Evolutionary conservation across 2,113 vertebrate species (phyloP), one percentile per base, ranked within the genome.

Genomic region (Laticauda colubrina): DNA sequence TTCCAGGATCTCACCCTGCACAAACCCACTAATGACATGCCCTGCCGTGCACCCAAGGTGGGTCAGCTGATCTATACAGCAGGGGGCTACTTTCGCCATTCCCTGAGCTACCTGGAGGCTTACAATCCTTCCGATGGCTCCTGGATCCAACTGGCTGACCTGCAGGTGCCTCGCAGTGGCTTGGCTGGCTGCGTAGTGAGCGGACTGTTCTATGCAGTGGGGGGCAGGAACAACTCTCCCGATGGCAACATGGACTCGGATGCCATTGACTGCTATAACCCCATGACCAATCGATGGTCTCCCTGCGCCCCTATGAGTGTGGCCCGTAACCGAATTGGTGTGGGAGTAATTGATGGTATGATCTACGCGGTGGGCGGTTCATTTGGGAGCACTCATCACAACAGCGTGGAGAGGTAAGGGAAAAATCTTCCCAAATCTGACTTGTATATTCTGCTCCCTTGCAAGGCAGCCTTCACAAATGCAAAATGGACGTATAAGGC

Each of bases 1-100:
- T 99, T 99, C 95, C 98, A 98, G 94, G 99, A 99, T 75, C 97
- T 99, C 34, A 99, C 99, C 0, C 97, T 99, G 43, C 99, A 99
- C 96, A 99, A 98, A 89, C 98, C 98, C 95, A 98, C 98, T 8
- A 98, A 96, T 88, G 43, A 21, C 0, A 91, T 97, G 34, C 97
- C 98, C 3, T 98, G 97, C 90, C 97, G 99, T 1, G 98, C 98
- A 0, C 99, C 99, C 54, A 99, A 98, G 21, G 98, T 99, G 29
- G 97, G 98, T 0, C 99, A 98, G 92, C 98, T 99, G 92, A 99
- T 99, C 92, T 99, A 99, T 95, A 98, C 98, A 0, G 98, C 98
- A 0, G 99, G 99, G 0, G 99, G 99, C 0, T 99, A 99, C 93
- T 99, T 97, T 94, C 98, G 98, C 0, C 98, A 98, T 34, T 99